Evolutionary conservation across 2,113 vertebrate genomes (phyloP).

Genomic region (Hepsetus odoe): DNA sequence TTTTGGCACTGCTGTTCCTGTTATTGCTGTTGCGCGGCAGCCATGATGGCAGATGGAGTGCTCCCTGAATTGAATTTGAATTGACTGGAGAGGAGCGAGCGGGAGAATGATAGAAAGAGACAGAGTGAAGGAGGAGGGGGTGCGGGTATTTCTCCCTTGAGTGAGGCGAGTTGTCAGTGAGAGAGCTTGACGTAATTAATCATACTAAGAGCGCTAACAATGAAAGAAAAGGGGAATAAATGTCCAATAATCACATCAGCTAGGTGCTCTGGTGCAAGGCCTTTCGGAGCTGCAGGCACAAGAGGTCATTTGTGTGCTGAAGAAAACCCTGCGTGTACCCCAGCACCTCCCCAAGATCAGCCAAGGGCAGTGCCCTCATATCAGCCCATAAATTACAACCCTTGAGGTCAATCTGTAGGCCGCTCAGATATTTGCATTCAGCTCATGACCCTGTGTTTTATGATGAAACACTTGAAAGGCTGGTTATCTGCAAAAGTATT

Average conservation of each 20-base stretch:
- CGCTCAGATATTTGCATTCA: not conserved
- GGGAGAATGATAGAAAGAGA: constrained; percentile 45
- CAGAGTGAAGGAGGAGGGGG: constrained; percentile 44
- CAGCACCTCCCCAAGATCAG: constrained; percentile 4
- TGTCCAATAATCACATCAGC: constrained; percentile 54
- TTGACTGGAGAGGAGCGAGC: constrained; percentile 47
- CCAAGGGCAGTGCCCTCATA: constrained; percentile 19
- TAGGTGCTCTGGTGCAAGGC: not conserved
- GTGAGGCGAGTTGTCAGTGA: constrained; percentile 52
- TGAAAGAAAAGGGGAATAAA: constrained; percentile 56
- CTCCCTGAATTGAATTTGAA: constrained; percentile 56
- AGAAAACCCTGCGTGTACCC: not conserved
- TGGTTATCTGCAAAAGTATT: not conserved
- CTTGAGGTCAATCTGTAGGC: constrained; percentile 15
- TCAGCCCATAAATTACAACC: constrained; percentile 23
- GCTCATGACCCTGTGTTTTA: not conserved
- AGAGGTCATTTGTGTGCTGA: constrained; percentile 14
- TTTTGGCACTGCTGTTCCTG: constrained; percentile 14
- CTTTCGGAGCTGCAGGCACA: constrained; percentile 22
- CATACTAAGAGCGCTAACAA: constrained; percentile 57
- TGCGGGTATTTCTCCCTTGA: constrained; percentile 44
- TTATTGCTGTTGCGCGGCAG: constrained; percentile 44
- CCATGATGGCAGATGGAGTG: constrained; percentile 55
- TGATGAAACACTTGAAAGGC: not conserved
- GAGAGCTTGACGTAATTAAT: constrained; percentile 55